Base-by-base conservation (phyloP, 2,888 invertebrate genomes). In the Mesochorus sp. region DNA sequence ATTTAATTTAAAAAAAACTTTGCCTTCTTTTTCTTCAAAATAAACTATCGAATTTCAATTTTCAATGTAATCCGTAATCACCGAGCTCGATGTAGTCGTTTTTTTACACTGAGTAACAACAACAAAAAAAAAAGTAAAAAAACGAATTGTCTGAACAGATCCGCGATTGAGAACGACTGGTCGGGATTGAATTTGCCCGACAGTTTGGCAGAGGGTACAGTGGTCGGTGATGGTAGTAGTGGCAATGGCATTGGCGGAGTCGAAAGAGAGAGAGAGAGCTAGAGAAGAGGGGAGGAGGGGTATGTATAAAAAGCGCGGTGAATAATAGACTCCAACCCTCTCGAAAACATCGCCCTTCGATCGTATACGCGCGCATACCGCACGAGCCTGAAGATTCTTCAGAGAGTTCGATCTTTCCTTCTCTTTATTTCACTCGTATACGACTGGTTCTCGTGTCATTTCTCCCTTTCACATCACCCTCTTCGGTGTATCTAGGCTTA, bases 321-420 rank as follows among this genome's bases (percentile, higher is more conserved):
- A 90, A 90, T 90, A 90, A 90, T 90, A 88, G 90, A 90, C 87
- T 87, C 81, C 84, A 85, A 88, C 88, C 89, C 90, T 89, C 88
- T 87, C 87, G 85, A 89, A 79, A 89, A 89, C 87, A 88, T 85
- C 86, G 85, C 86, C 86, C 88, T 85, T 83, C 85, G 85, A 85
- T 73, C 79, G 67, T 34, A 47, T 42, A 55, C 39, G 55, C 81
- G 83, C 80, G 85, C 86, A 85, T 85, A 84, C 86, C 85, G 83
- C 82, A 84, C 80, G 80, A 82, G 71, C 80, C 81, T 80, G 37
- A 31, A 28, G 62, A 64, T 70, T 61, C 72, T 62, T 34, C 68
- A 26, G 49, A 3, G 21, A 67, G 81, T 81, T 81, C 81, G 80
- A 83, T 84, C 81, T 81, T 66, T 82, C 75, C 64, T 74, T 76